Evolutionary conservation across 2,888 invertebrate species (phyloP).

Genomic region (Orthosia cruda): DNA sequence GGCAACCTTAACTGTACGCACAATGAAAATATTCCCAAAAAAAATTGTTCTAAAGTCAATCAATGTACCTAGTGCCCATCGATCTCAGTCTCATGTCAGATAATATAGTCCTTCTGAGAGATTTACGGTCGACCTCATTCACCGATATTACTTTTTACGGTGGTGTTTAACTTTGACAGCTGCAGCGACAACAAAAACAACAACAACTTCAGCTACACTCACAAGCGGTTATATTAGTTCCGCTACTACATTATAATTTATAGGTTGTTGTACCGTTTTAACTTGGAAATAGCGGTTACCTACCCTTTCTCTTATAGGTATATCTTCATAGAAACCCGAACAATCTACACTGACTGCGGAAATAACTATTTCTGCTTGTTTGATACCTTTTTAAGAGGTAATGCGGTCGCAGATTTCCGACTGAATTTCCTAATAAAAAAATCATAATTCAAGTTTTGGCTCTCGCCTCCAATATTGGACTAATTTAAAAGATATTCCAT

Average conservation of each 20-base stretch:
- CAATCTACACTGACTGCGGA: too few relatives aligned
- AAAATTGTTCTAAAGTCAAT: too few relatives aligned
- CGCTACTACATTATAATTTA: background rate
- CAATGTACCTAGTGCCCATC: background rate
- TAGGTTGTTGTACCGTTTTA: background rate
- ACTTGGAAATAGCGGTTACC: background rate
- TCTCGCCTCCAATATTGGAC: too few relatives aligned
- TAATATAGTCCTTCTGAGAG: constrained; percentile 7
- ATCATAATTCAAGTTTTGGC: too few relatives aligned
- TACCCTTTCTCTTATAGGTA: background rate
- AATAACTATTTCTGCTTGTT: too few relatives aligned
- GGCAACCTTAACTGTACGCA: too few relatives aligned
- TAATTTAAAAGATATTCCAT: too few relatives aligned
- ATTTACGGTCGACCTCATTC: constrained; percentile 30
- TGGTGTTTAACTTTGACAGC: constrained; percentile 49
- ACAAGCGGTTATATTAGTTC: constrained; percentile 34
- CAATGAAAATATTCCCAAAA: too few relatives aligned
- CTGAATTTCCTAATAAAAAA: too few relatives aligned
- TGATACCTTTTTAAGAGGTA: too few relatives aligned
- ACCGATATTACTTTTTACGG: constrained; percentile 47
- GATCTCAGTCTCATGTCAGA: constrained; percentile 16
- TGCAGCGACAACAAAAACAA: constrained; percentile 19
- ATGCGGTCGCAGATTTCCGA: too few relatives aligned
- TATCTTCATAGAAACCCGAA: background rate
- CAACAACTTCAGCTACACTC: background rate